Base-by-base conservation (phyloP, 2,888 invertebrate genomes). In the Rapana venosa region DNA sequence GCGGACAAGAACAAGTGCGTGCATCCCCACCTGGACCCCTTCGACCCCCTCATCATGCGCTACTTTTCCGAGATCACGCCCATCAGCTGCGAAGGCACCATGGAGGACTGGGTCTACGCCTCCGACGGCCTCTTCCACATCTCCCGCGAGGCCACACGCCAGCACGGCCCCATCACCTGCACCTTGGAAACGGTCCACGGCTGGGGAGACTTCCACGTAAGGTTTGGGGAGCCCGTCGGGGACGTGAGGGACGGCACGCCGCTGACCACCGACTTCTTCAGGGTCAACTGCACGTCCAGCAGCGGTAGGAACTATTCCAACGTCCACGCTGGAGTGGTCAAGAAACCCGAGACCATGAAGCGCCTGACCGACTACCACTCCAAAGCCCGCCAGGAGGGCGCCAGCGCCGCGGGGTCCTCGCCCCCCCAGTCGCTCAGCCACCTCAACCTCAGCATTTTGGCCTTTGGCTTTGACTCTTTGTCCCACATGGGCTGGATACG, bases 41-140 rank as follows among this genome's bases (percentile, higher is more conserved):
- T n/a, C n/a, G n/a, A n/a, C n/a, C n/a, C n/a, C n/a, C n/a, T n/a
- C n/a, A n/a, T n/a, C n/a, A n/a, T n/a, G n/a, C n/a, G n/a, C n/a
- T n/a, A n/a, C n/a, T n/a, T n/a, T n/a, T n/a, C n/a, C n/a, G n/a
- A n/a, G n/a, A n/a, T n/a, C n/a, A n/a, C n/a, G n/a, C n/a, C n/a
- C n/a, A n/a, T n/a, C n/a, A n/a, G n/a, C n/a, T n/a, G n/a, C n/a
- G n/a, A n/a, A n/a, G n/a, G n/a, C n/a, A n/a, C 96, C 74, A 87
- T 74, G 87, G 93, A 95, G 61, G 97, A 98, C 95, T 98, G 98
- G 98, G 98, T 98, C 0, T 97, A 96, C 93, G 97, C 98, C 93
- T 97, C 97, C 95, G 98, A 98, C 95, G 97, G 97, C 95, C 94
- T 8, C 47, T 97, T 97, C 91, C 95, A 95, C 87, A 97, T 97